A percentile compares a stretch with the other conserved stretches of the same genome.
Evolutionary conservation across 2,797 vertebrate genomes (phyloP).

Genomic region (Urophycis tenuis): DNA sequence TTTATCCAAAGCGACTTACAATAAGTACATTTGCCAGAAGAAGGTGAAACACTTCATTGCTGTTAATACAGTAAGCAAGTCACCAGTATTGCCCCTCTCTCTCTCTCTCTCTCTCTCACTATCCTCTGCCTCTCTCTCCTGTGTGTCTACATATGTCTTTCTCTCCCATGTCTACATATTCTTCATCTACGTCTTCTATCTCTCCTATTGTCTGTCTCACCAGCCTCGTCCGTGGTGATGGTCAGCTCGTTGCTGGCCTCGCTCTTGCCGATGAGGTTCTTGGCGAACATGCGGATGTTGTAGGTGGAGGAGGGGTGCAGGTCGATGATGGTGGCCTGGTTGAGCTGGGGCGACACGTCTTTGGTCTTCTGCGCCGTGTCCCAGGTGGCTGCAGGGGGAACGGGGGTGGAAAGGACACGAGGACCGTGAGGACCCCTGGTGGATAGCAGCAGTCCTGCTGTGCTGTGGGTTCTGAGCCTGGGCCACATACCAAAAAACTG

Average conservation of each 20-base stretch:
- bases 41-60: no score
- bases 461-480: no score
- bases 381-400: conserved; percentile 81
- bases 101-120: no score
- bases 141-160: no score
- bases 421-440: conserved; percentile 30
- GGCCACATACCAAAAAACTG: no score
- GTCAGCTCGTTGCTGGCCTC: conserved; percentile 98
- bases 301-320: conserved; percentile 97
- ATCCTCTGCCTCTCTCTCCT: no score
- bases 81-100: not conserved
- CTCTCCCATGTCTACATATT: no score
- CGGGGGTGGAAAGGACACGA: conserved; percentile 32
- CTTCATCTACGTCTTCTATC: no score
- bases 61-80: no score
- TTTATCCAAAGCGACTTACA: no score
- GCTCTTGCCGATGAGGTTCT: conserved; percentile 96
- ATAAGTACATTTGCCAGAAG: no score
- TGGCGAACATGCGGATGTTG: conserved; percentile 98
- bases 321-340: conserved; percentile 98
- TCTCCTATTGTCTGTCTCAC: conserved; percentile 66
- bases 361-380: conserved; percentile 97
- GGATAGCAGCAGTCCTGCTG: no score
- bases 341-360: conserved; percentile 96
- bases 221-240: conserved; percentile 96